Percentiles rank a stretch among this genome's conserved stretches.
Conservation (phyloP, 2,888 invertebrate species). For the Archips crataeganus region DNA sequence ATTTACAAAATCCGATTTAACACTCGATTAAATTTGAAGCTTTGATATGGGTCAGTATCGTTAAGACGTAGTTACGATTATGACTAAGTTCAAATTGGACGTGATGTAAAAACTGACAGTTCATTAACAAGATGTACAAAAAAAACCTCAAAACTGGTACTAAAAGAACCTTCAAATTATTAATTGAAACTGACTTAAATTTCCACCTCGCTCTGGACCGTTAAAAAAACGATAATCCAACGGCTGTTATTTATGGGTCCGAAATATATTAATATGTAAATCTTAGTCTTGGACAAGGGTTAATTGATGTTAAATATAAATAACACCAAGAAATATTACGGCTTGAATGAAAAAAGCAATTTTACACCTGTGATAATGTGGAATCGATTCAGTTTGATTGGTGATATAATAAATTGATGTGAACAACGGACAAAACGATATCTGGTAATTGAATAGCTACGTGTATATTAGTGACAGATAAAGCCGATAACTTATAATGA, state of each 20-base stretch:
- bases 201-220: conserved; percentile 57
- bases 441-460: conserved; percentile 60
- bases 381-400: conserved; percentile 66
- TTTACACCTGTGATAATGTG: conserved; percentile 66
- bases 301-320: conserved; percentile 78
- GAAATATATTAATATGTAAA: conserved; percentile 74
- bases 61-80: conserved; percentile 34
- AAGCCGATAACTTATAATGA: conserved; percentile 46
- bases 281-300: conserved; percentile 64
- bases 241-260: conserved; percentile 67
- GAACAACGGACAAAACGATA: conserved; percentile 60
- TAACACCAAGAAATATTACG: conserved; percentile 59
- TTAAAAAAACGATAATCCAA: conserved; percentile 57
- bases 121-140: conserved; percentile 38
- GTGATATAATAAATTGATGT: conserved; percentile 59
- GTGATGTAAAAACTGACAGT: conserved; percentile 42
- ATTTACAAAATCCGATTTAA: conserved; percentile 5
- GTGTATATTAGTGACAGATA: conserved; percentile 47
- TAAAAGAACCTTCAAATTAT: conserved; percentile 61
- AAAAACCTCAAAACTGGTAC: conserved; percentile 40
- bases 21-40: conserved; percentile 8
- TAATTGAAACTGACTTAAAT: conserved; percentile 66
- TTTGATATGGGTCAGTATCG: conserved; percentile 22
- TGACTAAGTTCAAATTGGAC: conserved; percentile 23
- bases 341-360: conserved; percentile 58